Evolutionary conservation across 2,113 vertebrate genomes (phyloP).

Genomic region (Plecotus auritus): DNA sequence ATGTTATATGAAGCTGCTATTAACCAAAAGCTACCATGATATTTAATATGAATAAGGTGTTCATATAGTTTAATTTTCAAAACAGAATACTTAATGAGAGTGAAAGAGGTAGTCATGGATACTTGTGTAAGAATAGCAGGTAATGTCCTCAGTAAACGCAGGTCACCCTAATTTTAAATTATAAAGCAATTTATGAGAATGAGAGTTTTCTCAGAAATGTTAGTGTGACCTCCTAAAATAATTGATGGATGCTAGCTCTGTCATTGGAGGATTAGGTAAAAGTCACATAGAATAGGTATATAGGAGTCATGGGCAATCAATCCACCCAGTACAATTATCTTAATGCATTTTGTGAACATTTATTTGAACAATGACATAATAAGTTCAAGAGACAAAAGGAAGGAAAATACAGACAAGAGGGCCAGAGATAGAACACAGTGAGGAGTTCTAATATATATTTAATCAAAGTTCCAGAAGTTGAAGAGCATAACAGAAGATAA

Average conservation of each 20-base stretch:
- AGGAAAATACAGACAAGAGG: neutral
- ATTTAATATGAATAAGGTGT: neutral
- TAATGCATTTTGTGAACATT: neutral
- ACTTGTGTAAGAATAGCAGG: neutral
- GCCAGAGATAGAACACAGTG: neutral
- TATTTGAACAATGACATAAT: neutral
- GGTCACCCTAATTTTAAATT: neutral
- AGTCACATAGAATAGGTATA: neutral
- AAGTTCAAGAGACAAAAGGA: neutral
- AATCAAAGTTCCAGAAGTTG: neutral
- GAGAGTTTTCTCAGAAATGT: neutral
- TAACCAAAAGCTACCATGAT: neutral
- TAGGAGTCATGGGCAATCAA: neutral
- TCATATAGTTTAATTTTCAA: neutral
- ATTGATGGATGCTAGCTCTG: neutral
- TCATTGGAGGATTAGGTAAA: neutral
- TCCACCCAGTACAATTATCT: neutral
- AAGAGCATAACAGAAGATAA: neutral
- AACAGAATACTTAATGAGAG: neutral
- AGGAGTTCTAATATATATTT: neutral
- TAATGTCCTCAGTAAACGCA: neutral
- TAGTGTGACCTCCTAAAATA: neutral
- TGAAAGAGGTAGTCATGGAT: neutral
- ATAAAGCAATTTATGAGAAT: neutral
- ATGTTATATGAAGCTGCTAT: neutral